Base-by-base conservation (phyloP, 2,113 vertebrate species). In the Gallinago paraguaiae region DNA sequence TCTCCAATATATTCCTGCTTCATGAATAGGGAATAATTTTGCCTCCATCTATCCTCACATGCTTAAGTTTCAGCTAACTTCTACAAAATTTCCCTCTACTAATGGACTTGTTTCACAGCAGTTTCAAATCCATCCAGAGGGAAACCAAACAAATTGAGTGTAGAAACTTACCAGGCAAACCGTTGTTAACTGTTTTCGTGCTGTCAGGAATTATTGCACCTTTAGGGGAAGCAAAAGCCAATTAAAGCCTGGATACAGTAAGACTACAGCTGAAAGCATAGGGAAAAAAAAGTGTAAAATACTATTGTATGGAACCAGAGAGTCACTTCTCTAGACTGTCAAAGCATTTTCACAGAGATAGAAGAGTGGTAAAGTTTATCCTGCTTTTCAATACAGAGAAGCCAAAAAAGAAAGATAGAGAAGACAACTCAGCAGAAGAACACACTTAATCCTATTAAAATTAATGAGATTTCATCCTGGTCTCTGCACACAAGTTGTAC, bases 401-500 rank as follows among this genome's bases (percentile, higher is more conserved):
- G 35, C 17, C 30, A 86, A 72, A 59, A 54, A 56, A 79, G 70
- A 65, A 53, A 90, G 7, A 90, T 1, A 72, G 33, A 89, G 69
- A 69, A 70, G 65, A 82, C 1, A 4, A 88, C 33, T 86, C 59
- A 35, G 78, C 53, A 79, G 81, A 92, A 93, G 65, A 86, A 92
- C 69, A 86, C 59, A 46, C 17, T 93, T 91, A 91, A 71, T 91
- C 89, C 83, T 82, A 89, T 84, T 92, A 94, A 89, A 95, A 93
- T 86, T 88, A 93, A 95, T 90, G 79, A 90, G 94, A 95, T 85
- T 93, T 86, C 74, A 93, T 63, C 89, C 59, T 53, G 33, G 45
- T 85, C 81, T 94, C 53, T 67, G 85, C 53, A 79, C 50, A 61
- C 12, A 61, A 92, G 61, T 65, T 65, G 33, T 65, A 67, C 2